These are phyloP conservation scores for Colistium nudipinnis DNA, from an alignment of 2,113 vertebrate species.

Conservation along the genomic window DNA sequence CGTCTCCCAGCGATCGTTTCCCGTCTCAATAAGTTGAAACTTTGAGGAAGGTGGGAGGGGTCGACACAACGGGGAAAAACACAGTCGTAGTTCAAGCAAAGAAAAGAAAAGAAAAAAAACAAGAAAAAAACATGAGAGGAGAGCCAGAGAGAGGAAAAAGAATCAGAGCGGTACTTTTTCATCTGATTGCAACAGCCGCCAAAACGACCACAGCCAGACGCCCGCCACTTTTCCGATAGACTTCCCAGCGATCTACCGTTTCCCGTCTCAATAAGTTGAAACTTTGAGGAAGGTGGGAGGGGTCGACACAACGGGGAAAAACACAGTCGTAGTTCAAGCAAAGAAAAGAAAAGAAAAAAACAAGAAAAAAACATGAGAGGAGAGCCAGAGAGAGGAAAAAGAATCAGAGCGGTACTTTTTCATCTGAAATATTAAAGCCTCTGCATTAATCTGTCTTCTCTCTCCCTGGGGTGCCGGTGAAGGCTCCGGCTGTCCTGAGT, in stretches of 20 bases:
- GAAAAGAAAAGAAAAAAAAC: constrained; percentile 39
- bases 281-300: constrained; percentile 15
- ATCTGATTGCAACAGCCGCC: constrained; percentile 52
- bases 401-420: constrained; percentile 77
- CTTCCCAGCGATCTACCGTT: constrained; percentile 50
- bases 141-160: constrained; percentile 27
- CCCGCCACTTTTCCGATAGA: constrained; percentile 38
- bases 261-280: constrained; percentile 57
- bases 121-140: constrained; percentile 26
- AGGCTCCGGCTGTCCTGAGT: constrained; percentile 68
- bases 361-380: constrained; percentile 25
- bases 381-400: constrained; percentile 23
- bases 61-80: constrained; percentile 60
- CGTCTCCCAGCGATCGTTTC: constrained; percentile 49
- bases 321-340: constrained; percentile 47
- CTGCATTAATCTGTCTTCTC: constrained; percentile 81
- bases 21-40: constrained; percentile 56
- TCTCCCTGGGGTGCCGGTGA: constrained; percentile 71
- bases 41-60: constrained; percentile 19
- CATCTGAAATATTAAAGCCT: constrained; percentile 83
- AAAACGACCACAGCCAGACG: constrained; percentile 1
- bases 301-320: constrained; percentile 58
- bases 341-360: constrained; percentile 40
- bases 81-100: constrained; percentile 42
- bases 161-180: constrained; percentile 72